These are phyloP conservation scores for Dinocampus coccinellae DNA, from an alignment of 2,888 invertebrate species.

Conservation along the genomic window DNA sequence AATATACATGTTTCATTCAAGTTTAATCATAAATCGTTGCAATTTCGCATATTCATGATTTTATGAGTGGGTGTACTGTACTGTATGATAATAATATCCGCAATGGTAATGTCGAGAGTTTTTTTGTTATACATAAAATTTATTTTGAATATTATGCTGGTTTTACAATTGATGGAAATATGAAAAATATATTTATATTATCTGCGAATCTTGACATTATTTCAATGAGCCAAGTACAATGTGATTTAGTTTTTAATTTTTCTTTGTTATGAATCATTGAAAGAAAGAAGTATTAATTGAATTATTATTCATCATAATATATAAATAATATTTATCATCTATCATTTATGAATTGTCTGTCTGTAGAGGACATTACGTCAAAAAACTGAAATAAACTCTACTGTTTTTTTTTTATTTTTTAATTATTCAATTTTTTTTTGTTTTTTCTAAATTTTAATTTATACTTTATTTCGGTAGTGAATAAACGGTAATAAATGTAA, in stretches of 20 bases:
- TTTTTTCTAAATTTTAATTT: too few relatives aligned
- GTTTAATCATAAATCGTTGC: background rate
- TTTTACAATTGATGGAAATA: background rate
- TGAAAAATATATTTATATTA: too few relatives aligned
- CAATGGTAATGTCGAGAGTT: background rate
- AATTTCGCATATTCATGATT: background rate
- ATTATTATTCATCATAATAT: background rate
- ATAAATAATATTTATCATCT: too few relatives aligned
- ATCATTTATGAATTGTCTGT: background rate
- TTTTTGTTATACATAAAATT: too few relatives aligned
- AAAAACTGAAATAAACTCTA: background rate
- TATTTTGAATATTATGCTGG: too few relatives aligned
- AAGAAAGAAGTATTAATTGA: background rate
- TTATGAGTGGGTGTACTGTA: background rate
- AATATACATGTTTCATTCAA: too few relatives aligned
- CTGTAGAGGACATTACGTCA: background rate
- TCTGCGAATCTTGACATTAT: too few relatives aligned
- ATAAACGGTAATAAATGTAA: background rate
- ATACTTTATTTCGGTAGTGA: background rate
- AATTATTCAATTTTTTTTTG: background rate
- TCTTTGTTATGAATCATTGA: background rate
- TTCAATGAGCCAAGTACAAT: too few relatives aligned
- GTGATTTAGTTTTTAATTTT: too few relatives aligned
- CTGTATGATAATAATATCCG: background rate
- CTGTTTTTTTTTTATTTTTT: background rate